Evolutionary conservation across 2,797 vertebrate species (phyloP).

Genomic region (Artibeus jamaicensis): DNA sequence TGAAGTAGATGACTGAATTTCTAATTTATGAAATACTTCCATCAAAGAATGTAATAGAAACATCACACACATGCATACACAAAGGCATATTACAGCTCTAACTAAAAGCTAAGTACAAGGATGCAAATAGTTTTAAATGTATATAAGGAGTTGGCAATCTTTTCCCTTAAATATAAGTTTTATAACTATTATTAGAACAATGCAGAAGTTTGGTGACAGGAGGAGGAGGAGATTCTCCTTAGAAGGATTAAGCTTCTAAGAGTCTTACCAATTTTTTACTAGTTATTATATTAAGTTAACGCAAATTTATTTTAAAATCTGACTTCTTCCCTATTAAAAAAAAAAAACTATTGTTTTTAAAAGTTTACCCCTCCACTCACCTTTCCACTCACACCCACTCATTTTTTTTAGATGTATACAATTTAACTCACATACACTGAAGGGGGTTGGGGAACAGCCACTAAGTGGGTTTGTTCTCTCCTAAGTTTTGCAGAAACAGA

Average conservation of each 20-base stretch:
- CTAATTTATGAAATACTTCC: conserved; percentile 19
- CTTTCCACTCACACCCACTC: not conserved
- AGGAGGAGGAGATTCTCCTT: not conserved
- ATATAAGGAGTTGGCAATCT: not conserved
- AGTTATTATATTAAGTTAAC: not conserved
- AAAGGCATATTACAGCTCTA: not conserved
- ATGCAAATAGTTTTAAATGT: not conserved
- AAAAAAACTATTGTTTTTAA: not conserved
- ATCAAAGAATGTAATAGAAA: not conserved
- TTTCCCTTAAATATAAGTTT: not conserved
- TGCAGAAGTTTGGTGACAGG: not conserved
- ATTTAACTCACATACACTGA: conserved; percentile 25
- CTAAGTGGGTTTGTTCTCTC: conserved; percentile 72
- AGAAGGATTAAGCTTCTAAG: conserved; percentile 12
- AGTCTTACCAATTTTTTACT: conserved; percentile 3
- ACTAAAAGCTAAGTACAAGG: not conserved
- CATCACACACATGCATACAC: not conserved
- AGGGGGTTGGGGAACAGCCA: conserved; percentile 22
- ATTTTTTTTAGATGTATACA: not conserved
- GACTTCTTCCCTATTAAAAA: not conserved
- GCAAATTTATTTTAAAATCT: not conserved
- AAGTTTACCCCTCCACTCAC: not conserved
- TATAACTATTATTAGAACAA: not conserved
- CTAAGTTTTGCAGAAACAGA: conserved; percentile 75
- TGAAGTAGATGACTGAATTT: not conserved